Evolutionary conservation across 2,113 vertebrate genomes (phyloP).

Genomic region (Actinemys pallida): DNA sequence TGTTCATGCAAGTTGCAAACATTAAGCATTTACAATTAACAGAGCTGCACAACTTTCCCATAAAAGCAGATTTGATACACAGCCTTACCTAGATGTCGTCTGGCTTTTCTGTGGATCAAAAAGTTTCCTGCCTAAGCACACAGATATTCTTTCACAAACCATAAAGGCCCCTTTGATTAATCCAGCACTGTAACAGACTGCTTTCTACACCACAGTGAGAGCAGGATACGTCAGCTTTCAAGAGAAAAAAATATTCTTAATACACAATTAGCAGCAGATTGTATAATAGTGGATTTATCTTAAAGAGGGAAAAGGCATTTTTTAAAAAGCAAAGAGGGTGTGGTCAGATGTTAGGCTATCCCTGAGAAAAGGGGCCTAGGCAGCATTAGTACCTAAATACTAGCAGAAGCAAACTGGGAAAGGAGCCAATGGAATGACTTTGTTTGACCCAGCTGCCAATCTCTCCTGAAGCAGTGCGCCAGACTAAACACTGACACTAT

Average conservation of each 20-base stretch:
- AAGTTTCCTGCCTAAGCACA: conserved; percentile 85
- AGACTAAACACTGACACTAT: conserved; percentile 95
- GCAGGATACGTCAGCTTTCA: conserved; percentile 75
- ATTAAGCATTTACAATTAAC: conserved; percentile 50
- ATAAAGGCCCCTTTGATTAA: conserved; percentile 84
- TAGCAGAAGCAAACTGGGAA: conserved; percentile 90
- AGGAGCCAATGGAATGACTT: conserved; percentile 90
- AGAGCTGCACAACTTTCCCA: conserved; percentile 51
- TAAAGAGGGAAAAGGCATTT: conserved; percentile 76
- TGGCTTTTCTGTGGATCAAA: conserved; percentile 84
- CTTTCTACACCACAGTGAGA: conserved; percentile 74
- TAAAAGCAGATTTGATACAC: conserved; percentile 75
- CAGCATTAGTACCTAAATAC: conserved; percentile 88
- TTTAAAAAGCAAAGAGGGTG: conserved; percentile 82
- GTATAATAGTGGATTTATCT: conserved; percentile 80
- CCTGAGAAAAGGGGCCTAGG: conserved; percentile 84
- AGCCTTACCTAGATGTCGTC: conserved; percentile 86
- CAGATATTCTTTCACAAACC: conserved; percentile 85
- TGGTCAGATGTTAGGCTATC: conserved; percentile 87
- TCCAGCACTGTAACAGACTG: conserved; percentile 77
- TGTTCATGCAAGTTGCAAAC: conserved; percentile 61
- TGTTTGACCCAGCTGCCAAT: conserved; percentile 97
- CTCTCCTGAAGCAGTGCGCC: conserved; percentile 91
- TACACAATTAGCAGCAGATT: conserved; percentile 81
- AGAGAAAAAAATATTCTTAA: conserved; percentile 77